Percentiles rank a stretch among this genome's conserved stretches.
phyloP scores from a whole-genome alignment of 2,888 invertebrate genomes.

The Drosophila neoperkinsi region DNA sequence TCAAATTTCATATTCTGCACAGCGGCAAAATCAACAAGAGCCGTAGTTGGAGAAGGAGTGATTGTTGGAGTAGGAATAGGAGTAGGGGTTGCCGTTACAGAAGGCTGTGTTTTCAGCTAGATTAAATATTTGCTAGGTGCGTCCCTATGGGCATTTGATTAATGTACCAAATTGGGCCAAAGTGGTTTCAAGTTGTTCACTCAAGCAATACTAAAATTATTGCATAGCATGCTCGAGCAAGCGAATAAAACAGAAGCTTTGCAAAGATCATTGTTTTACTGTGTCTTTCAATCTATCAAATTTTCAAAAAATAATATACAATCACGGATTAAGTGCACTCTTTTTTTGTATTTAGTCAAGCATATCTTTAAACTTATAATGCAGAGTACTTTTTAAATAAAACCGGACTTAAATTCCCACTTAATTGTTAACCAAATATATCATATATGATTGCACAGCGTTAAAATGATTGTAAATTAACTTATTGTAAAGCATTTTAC shows the following conservation, averaged over 20 bases:
- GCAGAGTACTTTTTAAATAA: constrained; percentile 1
- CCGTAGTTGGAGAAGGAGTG: not conserved
- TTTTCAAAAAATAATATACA: not conserved
- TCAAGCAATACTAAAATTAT: constrained; percentile 19
- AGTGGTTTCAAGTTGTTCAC: constrained; percentile 31
- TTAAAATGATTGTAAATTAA: constrained; percentile 70
- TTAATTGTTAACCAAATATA: constrained; percentile 21
- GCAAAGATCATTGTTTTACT: constrained; percentile 18
- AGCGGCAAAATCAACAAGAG: constrained; percentile 47
- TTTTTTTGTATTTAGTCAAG: not conserved
- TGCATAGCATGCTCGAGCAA: constrained; percentile 15
- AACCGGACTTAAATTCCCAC: constrained; percentile 11
- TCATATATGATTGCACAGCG: constrained; percentile 26
- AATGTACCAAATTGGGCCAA: constrained; percentile 55
- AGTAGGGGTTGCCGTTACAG: constrained; percentile 4
- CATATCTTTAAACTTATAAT: not conserved
- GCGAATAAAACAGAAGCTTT: constrained; percentile 18
- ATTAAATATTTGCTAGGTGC: constrained; percentile 73
- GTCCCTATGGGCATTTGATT: constrained; percentile 67
- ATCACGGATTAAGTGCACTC: not conserved
- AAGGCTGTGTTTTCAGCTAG: constrained; percentile 61
- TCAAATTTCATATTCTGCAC: constrained; percentile 77
- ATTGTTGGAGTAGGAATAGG: not conserved
- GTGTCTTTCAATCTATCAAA: constrained; percentile 5
- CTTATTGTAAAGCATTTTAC: constrained; percentile 49